These are phyloP conservation scores for Bellardia pandia DNA, from an alignment of 2,888 invertebrate species.

Conservation along the genomic window DNA sequence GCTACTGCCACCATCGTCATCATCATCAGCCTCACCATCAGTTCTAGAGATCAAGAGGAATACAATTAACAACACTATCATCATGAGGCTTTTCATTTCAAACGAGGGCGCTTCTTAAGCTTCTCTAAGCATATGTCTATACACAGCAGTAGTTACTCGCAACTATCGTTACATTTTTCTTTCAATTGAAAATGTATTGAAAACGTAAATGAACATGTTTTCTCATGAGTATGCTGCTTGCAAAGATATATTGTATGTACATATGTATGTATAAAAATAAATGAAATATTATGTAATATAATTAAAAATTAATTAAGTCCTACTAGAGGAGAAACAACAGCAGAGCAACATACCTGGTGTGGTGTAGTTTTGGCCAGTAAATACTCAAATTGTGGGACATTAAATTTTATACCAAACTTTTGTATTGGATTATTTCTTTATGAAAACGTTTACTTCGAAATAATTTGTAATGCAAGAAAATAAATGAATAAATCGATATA, in stretches of 20 bases:
- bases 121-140: background rate
- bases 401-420: background rate
- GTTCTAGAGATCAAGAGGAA: conserved; percentile 17
- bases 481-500: too few relatives aligned
- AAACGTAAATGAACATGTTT: conserved; percentile 15
- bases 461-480: too few relatives aligned
- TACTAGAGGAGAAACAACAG: background rate
- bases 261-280: conserved; percentile 34
- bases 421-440: too few relatives aligned
- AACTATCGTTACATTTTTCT: conserved; percentile 12
- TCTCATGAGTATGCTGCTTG: background rate
- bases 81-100: conserved; percentile 4
- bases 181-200: conserved; percentile 26
- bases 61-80: conserved; percentile 15
- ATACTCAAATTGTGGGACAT: background rate
- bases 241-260: too few relatives aligned
- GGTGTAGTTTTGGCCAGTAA: background rate
- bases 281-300: conserved; percentile 62
- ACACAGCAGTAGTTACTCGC: background rate
- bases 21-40: background rate
- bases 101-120: conserved; percentile 18
- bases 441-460: too few relatives aligned
- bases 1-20: background rate
- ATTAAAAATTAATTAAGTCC: conserved; percentile 60
- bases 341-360: background rate